Evolutionary conservation across 2,797 vertebrate species (phyloP), one percentile per base, ranked within the genome.

Genomic region (Pipistrellus pygmaeus): DNA sequence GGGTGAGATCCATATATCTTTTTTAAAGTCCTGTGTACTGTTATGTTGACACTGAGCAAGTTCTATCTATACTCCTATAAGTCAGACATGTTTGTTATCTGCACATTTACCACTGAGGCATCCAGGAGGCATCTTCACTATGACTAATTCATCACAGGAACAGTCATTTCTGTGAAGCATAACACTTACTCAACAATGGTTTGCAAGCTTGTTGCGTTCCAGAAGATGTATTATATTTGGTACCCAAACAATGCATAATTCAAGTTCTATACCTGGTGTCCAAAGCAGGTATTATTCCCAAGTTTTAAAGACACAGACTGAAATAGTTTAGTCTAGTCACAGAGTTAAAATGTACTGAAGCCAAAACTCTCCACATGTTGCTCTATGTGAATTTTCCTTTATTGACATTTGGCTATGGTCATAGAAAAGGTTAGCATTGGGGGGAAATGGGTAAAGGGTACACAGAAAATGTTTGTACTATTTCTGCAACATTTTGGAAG

Each of bases 361-460:
- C 5, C 30, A 41, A 51, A 6, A 73, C 9, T 48, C 9, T 83
- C 46, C 57, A 46, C 82, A 71, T 27, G 21, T 76, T 88, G 75
- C 21, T 92, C 46, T 15, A 4, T 64, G 8, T 27, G 73, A 30
- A 51, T 55, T 55, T 44, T 27, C 17, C 27, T 78, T 55, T 69
- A 41, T 27, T 92, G 20, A 17, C 35, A 38, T 72, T 90, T 83
- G 62, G 11, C 18, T 69, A 25, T 21, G 51, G 7, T 12, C 60
- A 25, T 62, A 46, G 1, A 64, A 90, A 90, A 73, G 48, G 18
- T 75, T 91, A 93, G 30, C n/a, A 72, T 76, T 77, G 81, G 66
- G 13, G 80, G 3, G 30, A 91, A 68, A 57, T 46, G 13, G 55
- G 4, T 35, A 3, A 85, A 55, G 4, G 8, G 8, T 46, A 30